Base-by-base conservation (phyloP, 2,888 invertebrate genomes). In the Lycia hirtaria region DNA sequence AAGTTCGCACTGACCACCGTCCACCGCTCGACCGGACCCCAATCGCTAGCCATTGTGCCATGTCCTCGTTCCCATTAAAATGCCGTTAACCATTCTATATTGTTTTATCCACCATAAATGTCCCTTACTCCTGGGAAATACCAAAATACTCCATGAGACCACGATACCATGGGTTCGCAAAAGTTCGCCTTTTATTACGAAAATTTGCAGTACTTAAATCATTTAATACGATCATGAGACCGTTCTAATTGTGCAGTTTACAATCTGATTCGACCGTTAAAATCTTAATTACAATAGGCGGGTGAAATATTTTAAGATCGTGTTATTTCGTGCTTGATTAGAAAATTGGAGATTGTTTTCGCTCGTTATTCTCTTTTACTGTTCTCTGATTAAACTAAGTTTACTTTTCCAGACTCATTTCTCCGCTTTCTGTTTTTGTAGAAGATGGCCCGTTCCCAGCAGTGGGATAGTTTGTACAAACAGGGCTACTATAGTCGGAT, bases 51-150 rank as follows among this genome's bases (percentile, higher is more conserved):
- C 82, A 90, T 91, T 91, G 88, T 89, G 85, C 78, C 77, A 81
- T 86, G 89, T 88, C 85, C 91, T 88, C 89, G 87, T 88, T 87
- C 89, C 82, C 90, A 92, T 92, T 90, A 91, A 90, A 91, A 86
- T 81, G 85, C 91, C 85, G 87, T 91, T 91, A 90, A 86, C 85
- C 87, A 87, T 89, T 90, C 90, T 91, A 91, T 91, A 92, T 92
- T 91, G 90, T 92, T 91, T 89, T 85, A 91, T 88, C 84, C 85
- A 78, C 80, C 73, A 88, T 89, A 89, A 89, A 88, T 85, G 90
- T 87, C 83, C 85, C 75, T 81, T 80, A 73, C 84, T 83, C 84
- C 84, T 88, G 88, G 88, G 86, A 88, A 88, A 86, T 80, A 68
- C 63, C 56, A 5, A 56, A 56, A 51, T 56, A 56, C 38, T 51